Conservation (phyloP, 35 echinoderm and acorn worm species). For the Ophioderma brevispina region DNA sequence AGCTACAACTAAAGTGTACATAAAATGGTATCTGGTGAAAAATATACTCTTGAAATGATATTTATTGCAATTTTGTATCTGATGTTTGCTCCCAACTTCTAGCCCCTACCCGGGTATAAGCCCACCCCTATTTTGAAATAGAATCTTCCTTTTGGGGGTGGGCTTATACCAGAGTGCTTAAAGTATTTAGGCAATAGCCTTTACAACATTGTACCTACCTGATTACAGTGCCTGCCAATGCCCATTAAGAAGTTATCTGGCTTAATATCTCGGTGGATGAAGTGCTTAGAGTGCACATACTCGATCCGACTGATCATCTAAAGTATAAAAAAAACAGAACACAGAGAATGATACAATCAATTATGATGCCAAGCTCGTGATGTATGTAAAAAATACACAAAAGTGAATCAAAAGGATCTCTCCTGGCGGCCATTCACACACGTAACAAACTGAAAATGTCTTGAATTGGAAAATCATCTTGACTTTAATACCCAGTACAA, state of each 20-base stretch:
- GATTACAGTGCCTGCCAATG: conserved; percentile 98
- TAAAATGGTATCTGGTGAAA: too few relatives aligned
- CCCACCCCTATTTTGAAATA: too few relatives aligned
- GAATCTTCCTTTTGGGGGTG: too few relatives aligned
- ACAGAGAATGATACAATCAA: background rate
- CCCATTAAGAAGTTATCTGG: conserved; percentile 99
- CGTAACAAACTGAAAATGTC: too few relatives aligned
- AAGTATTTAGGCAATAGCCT: background rate
- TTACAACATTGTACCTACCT: conserved; percentile 72
- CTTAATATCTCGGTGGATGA: conserved; percentile 99
- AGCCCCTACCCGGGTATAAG: too few relatives aligned
- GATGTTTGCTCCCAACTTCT: too few relatives aligned
- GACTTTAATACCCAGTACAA: too few relatives aligned
- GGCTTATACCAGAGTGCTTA: background rate
- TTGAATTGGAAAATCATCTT: too few relatives aligned
- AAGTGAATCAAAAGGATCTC: background rate
- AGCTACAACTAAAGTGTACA: too few relatives aligned
- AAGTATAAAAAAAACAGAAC: conserved; percentile 26
- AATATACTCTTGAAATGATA: too few relatives aligned
- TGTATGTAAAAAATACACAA: background rate
- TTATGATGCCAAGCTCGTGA: background rate
- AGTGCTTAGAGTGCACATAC: conserved; percentile 99
- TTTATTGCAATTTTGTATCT: too few relatives aligned
- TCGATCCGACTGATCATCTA: conserved; percentile 98
- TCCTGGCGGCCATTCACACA: too few relatives aligned